Evolutionary conservation across 2,797 vertebrate species (phyloP).

Genomic region (Clarias pachynema): DNA sequence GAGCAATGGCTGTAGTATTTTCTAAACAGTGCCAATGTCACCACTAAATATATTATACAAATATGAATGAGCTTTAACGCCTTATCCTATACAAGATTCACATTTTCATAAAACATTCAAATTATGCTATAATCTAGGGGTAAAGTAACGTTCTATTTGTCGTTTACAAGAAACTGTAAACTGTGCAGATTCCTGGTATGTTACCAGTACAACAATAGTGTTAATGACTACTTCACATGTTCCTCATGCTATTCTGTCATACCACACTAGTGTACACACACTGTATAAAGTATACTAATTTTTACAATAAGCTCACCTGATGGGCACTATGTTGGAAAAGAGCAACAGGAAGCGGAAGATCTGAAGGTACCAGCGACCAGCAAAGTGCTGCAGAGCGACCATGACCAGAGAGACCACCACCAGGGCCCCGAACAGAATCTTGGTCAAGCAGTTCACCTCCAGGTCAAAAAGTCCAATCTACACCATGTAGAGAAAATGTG

Average conservation of each 20-base stretch:
- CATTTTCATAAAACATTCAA: neutral
- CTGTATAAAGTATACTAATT: neutral
- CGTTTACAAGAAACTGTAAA: neutral
- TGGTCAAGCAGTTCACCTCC: constrained; percentile 97
- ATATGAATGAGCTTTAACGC: neutral
- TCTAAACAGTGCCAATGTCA: neutral
- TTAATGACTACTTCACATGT: neutral
- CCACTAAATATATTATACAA: neutral
- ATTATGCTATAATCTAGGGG: neutral
- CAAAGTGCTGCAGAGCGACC: constrained; percentile 97
- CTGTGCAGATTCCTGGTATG: neutral
- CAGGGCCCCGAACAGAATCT: constrained; percentile 93
- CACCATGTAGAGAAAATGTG: constrained; percentile 13
- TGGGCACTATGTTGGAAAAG: constrained; percentile 97
- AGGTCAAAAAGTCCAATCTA: constrained; percentile 96
- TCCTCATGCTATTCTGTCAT: neutral
- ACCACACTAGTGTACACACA: neutral
- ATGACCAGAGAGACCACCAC: constrained; percentile 96
- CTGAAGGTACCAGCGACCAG: constrained; percentile 97
- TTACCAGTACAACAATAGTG: neutral
- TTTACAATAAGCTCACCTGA: constrained; percentile 77
- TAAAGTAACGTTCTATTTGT: neutral
- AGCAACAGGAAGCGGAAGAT: constrained; percentile 95
- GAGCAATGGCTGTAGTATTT: neutral
- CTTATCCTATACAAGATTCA: neutral